Conservation (phyloP, 2,888 invertebrate genomes). For the Leptinotarsa tumamoca region DNA sequence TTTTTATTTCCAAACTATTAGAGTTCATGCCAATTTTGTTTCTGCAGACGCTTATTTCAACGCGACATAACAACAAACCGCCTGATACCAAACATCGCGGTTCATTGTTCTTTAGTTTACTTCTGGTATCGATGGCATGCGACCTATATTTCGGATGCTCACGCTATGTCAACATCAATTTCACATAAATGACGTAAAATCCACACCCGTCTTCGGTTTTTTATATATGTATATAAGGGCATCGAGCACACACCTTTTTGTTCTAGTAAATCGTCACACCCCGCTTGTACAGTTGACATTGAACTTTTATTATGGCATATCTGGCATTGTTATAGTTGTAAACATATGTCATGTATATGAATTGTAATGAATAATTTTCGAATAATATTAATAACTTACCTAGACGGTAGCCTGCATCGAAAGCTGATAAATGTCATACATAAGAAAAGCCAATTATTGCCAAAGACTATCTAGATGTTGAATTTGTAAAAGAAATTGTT, state of each 20-base stretch:
- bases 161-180: slow-evolving; percentile 28
- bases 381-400: neutral
- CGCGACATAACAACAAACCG: neutral
- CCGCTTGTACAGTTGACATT: slow-evolving; percentile 15
- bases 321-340: slow-evolving; percentile 4
- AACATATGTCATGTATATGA: slow-evolving; percentile 18
- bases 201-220: slow-evolving; percentile 25
- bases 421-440: neutral
- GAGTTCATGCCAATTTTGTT: neutral
- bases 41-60: neutral
- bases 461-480: no score
- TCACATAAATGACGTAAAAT: slow-evolving; percentile 16
- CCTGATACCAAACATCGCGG: slow-evolving; percentile 1
- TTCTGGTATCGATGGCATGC: slow-evolving; percentile 8
- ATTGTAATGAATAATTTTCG: slow-evolving; percentile 8
- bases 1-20: no score
- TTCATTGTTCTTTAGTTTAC: slow-evolving; percentile 17
- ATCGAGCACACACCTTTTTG: slow-evolving; percentile 11
- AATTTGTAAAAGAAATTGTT: no score
- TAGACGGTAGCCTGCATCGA: neutral
- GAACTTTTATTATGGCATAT: slow-evolving; percentile 5
- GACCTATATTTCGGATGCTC: slow-evolving; percentile 24
- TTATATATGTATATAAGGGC: slow-evolving; percentile 19
- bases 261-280: slow-evolving; percentile 14
- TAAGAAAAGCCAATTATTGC: neutral